A percentile compares a stretch with the other conserved stretches of the same genome.
Evolutionary conservation across 2,888 invertebrate species (phyloP).

Genomic region (Sinohyriopsis cumingii): DNA sequence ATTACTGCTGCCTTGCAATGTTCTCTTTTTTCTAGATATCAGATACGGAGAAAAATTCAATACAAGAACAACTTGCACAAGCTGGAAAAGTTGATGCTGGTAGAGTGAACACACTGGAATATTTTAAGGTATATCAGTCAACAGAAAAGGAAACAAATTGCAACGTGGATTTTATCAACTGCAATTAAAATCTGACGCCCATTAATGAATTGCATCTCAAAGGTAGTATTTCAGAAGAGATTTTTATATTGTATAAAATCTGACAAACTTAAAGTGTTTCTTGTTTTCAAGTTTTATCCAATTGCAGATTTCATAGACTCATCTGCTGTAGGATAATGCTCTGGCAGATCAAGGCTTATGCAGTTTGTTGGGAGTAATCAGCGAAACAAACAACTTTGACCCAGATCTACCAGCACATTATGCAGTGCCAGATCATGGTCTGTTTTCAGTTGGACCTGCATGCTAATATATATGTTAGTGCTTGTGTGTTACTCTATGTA

Average conservation of each 20-base stretch:
- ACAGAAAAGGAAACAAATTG: neutral
- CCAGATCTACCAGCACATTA: too few species aligned
- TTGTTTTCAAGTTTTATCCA: too few species aligned
- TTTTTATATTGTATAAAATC: too few species aligned
- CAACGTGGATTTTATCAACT: neutral
- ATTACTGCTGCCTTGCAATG: neutral
- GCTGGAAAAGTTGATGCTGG: slow-evolving; percentile 38
- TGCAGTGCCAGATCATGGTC: too few species aligned
- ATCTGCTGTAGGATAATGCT: too few species aligned
- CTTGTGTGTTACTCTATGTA: neutral
- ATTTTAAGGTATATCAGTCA: slow-evolving; percentile 50
- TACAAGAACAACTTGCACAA: slow-evolving; percentile 45
- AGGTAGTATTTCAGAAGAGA: too few species aligned
- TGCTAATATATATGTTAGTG: neutral
- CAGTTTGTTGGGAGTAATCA: neutral
- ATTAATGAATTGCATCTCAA: neutral
- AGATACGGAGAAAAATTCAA: slow-evolving; percentile 45
- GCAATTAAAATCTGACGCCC: neutral
- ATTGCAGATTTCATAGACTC: too few species aligned
- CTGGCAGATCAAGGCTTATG: neutral
- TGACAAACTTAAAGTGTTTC: too few species aligned
- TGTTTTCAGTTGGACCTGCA: too few species aligned
- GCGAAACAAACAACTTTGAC: neutral
- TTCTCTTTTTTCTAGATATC: slow-evolving; percentile 42
- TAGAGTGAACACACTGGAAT: slow-evolving; percentile 45